Base-by-base conservation (phyloP, 2,113 vertebrate genomes). In the Vidua macroura region DNA sequence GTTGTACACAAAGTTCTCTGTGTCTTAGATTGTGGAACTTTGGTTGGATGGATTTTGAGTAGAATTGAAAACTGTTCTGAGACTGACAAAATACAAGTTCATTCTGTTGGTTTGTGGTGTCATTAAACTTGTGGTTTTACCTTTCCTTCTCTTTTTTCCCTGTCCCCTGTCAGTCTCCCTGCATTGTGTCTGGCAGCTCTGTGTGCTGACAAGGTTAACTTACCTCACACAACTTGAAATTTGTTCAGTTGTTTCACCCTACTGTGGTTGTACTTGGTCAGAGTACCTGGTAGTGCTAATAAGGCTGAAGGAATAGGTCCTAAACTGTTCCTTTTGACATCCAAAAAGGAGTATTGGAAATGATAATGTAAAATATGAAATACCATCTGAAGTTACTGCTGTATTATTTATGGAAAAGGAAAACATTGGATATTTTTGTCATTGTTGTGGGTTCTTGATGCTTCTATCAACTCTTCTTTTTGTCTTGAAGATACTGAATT, bases 241-340 rank as follows among this genome's bases (percentile, higher is more conserved):
- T 5, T 60, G 37, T 59, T 67, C 28, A 27, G 15, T 28, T 30
- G 31, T 31, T 83, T 46, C 17, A 56, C 62, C 9, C 37, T 80
- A 0, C 18, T 52, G 0, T 51, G 25, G 3, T 44, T 69, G 4
- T 53, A 21, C 24, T 21, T 4, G 5, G 11, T 72, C 31, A 20
- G 2, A 77, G 27, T 53, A n/a, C 24, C 46, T 49, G 22, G 13
- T 46, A 44, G 28, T 69, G 49, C 7, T 60, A 24, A 8, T 13
- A 35, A 37, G 31, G 37, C 15, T 48, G 14, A 88, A 77, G 16
- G 20, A 77, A 10, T 4, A 48, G 48, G 0, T 39, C 18, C 33
- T 64, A 7, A 90, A 35, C 7, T 19, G 44, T 51, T 90, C 8
- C 7, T 83, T 70, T 15, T n/a, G 64, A 44, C 22, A 7, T n/a